Conservation (phyloP, 2,797 vertebrate genomes). For the Emydoidea blandingii region DNA sequence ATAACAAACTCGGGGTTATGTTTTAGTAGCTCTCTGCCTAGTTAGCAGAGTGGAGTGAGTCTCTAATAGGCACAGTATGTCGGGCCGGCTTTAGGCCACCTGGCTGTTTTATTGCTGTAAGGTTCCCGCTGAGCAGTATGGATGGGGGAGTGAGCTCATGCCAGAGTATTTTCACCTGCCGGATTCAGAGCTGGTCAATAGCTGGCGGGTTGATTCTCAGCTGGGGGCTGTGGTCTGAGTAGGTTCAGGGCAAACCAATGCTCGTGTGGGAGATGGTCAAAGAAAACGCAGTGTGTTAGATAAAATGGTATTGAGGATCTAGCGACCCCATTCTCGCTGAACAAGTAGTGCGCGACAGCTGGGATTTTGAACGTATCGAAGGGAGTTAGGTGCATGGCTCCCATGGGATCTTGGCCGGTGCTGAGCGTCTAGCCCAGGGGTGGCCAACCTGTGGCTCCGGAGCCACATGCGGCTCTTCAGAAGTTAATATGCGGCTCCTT, state of each 20-base stretch:
- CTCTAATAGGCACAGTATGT: slow-evolving; percentile 19
- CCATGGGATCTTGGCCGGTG: too few relatives aligned
- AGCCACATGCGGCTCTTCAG: too few relatives aligned
- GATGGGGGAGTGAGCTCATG: background rate
- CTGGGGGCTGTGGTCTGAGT: background rate
- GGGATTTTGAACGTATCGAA: too few relatives aligned
- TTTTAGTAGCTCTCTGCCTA: slow-evolving; percentile 53
- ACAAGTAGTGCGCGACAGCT: too few relatives aligned
- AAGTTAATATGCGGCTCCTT: too few relatives aligned
- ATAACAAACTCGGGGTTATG: slow-evolving; percentile 34
- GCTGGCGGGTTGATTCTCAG: background rate
- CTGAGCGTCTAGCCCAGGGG: too few relatives aligned
- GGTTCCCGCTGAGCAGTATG: background rate
- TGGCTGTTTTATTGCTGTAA: slow-evolving; percentile 14
- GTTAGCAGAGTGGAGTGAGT: slow-evolving; percentile 24
- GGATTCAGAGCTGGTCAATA: background rate
- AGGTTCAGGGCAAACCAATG: background rate
- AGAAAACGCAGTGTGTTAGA: background rate
- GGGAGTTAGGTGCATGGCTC: too few relatives aligned
- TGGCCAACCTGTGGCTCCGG: too few relatives aligned
- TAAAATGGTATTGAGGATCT: too few relatives aligned
- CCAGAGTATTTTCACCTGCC: background rate
- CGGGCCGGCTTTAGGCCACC: background rate
- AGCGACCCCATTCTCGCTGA: too few relatives aligned
- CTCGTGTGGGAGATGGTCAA: background rate